Evolutionary conservation across 2,797 vertebrate species (phyloP), one percentile per base, ranked within the genome.

Genomic region (Chaenodraco wilsoni): DNA sequence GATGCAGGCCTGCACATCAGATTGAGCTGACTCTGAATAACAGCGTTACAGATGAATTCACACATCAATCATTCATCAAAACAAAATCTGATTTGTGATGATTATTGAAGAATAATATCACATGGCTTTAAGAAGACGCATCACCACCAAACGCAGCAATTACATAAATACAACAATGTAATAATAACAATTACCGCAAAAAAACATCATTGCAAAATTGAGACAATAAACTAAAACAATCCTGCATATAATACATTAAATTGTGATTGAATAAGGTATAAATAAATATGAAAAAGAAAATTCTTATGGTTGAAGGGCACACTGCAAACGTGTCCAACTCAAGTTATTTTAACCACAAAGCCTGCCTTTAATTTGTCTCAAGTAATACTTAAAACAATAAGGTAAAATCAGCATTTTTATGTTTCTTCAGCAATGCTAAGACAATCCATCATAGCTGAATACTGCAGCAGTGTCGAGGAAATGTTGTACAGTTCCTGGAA

Each of bases 401-500:
- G 1, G 4, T 50, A 9, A 57, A 66, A 52, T 50, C 45, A 55
- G 52, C n/a, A 21, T 48, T 31, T 51, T 15, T 7, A n/a, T 27
- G n/a, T 60, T 33, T 7, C 61, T 69, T 60, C 33, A 5, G 27
- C 21, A 52, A 21, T 16, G 10, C 6, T 19, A 12, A 17, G n/a
- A 27, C 46, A 46, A 44, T 2, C 33, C 44, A 3, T 13, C 16
- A 3, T 37, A 13, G 21, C 66, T 56, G 69, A 14, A 70, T 37
- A 0, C 17, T 57, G 63, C 43, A 57, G 65, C 3, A 10, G 19
- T 7, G 31, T 52, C 21, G 61, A 73, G 66, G 63, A 76, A 69
- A 62, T 85, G 82, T 75, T 81, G 60, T 60, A 54, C 63, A 56
- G 57, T 71, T 81, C 52, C 69, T 71, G 11, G 62, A 81, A 76